A percentile compares a stretch with the other conserved stretches of the same genome.
These are phyloP conservation scores for Amazona ochrocephala DNA, from an alignment of 2,797 vertebrate species.

Conservation along the genomic window DNA sequence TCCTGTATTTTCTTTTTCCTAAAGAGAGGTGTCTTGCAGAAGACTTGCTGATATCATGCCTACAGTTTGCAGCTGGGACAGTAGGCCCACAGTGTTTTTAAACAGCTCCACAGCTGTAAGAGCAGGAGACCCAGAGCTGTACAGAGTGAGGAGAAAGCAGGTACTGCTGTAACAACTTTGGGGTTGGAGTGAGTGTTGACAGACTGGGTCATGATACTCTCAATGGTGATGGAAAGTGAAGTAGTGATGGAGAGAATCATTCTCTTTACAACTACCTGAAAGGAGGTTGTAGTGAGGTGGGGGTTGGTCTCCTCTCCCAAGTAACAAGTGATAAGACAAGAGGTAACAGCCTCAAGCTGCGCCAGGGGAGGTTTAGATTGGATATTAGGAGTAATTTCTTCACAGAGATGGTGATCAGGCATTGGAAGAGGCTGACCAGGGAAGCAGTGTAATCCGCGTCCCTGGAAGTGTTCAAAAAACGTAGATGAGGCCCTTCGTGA, in stretches of 20 bases:
- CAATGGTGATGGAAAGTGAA: neutral
- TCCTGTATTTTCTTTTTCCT: neutral
- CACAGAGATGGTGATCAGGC: neutral
- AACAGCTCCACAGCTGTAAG: neutral
- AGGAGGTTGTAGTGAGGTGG: neutral
- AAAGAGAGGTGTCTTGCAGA: neutral
- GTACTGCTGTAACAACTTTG: neutral
- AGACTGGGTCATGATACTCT: neutral
- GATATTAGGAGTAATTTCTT: neutral
- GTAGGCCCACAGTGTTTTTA: fast-evolving
- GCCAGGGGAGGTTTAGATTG: neutral
- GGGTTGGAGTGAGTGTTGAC: neutral
- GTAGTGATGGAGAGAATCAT: neutral
- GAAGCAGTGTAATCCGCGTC: neutral
- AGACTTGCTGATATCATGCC: neutral
- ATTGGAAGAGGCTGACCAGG: neutral
- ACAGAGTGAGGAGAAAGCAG: neutral
- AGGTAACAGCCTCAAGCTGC: neutral
- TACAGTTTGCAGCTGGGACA: neutral
- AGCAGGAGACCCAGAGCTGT: neutral
- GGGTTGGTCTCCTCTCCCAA: neutral
- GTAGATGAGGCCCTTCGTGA: neutral
- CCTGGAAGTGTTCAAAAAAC: neutral
- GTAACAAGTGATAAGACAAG: neutral
- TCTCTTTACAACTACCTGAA: neutral